Base-by-base conservation (phyloP, 2,888 invertebrate species). In the Metallyticus violacea region DNA sequence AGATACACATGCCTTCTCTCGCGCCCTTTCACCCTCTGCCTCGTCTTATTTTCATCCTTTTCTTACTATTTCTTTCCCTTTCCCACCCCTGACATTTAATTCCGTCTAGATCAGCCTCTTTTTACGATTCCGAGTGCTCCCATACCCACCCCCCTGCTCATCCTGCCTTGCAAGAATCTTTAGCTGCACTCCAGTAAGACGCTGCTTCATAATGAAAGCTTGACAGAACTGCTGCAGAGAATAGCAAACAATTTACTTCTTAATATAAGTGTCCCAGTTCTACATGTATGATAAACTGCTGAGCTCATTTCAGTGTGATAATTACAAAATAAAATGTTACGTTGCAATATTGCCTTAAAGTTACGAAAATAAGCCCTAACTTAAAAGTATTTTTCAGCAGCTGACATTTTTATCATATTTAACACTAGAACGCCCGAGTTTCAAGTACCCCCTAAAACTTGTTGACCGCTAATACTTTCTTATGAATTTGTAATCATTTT, bases 91-190 rank as follows among this genome's bases (percentile, higher is more conserved):
- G 77, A 81, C 81, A 81, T 81, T 85, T 85, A 81, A 81, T 85
- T 81, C 81, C 81, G 77, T n/a, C 83, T 83, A 77, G 83, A 83
- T 83, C 83, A 83, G 77, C n/a, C 29, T 83, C 27, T 77, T 29
- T 82, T 77, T 77, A 29, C 77, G 77, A 83, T 62, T 62, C 40
- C 40, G 40, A 62, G 40, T 62, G 40, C 1, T 4, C 40, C n/a
- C n/a, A n/a, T n/a, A n/a, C n/a, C n/a, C n/a, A n/a, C n/a, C 40
- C 40, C 15, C 15, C 22, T 62, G 0, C 40, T 22, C 40, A 9
- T 3, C 1, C 40, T 22, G 9, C 40, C 22, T 62, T 22, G 3
- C 9, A 9, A 62, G 40, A 22, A 62, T 15, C 22, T 22, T 22
- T 62, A 62, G 40, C 40, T 4, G 15, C 22, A 15, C 40, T 62